phyloP scores from a whole-genome alignment of 2,888 invertebrate species.

The Rhagonycha fulva region DNA sequence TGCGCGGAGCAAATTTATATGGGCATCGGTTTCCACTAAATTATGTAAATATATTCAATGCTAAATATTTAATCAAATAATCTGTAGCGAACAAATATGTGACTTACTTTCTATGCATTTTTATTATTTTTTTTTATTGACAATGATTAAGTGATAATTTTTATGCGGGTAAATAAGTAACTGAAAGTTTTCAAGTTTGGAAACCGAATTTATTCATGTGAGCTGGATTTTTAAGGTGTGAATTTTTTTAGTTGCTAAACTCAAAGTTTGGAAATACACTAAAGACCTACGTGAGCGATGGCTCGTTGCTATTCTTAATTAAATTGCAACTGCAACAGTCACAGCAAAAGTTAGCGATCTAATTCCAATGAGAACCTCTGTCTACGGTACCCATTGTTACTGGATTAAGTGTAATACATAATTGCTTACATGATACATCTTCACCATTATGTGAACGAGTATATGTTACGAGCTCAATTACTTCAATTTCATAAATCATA shows the following conservation, averaged over 20 bases:
- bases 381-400: background rate
- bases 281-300: too few species aligned
- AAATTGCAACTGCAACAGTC: background rate
- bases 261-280: background rate
- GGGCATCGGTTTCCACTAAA: background rate
- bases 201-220: background rate
- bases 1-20: background rate
- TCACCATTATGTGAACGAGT: background rate
- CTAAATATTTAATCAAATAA: background rate
- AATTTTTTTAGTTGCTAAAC: background rate
- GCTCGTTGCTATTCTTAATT: background rate
- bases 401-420: background rate
- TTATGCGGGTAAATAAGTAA: background rate
- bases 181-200: background rate
- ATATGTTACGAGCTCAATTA: background rate
- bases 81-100: background rate
- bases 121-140: background rate
- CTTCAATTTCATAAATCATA: background rate
- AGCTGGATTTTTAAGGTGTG: background rate
- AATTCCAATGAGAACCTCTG: background rate
- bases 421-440: background rate
- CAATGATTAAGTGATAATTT: background rate
- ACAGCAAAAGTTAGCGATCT: background rate
- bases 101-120: background rate
- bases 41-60: background rate